phyloP scores from a whole-genome alignment of 2,797 vertebrate genomes.

The Acanthurus lineatus region DNA sequence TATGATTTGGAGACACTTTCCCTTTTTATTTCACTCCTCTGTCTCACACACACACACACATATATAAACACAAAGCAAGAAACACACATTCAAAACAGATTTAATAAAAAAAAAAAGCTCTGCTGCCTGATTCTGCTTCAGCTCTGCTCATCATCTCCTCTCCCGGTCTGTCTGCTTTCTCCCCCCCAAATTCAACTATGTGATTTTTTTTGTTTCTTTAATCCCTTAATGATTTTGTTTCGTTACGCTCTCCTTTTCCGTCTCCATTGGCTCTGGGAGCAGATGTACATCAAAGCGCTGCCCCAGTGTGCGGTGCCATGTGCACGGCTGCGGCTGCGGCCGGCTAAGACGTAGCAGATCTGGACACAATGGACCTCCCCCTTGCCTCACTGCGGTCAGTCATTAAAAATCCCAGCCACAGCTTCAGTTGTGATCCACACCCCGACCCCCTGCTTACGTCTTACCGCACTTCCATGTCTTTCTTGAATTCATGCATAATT shows the following conservation, averaged over 20 bases:
- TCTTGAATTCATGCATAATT: constrained; percentile 60
- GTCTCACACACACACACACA: neutral
- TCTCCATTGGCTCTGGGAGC: constrained; percentile 57
- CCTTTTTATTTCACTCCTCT: constrained; percentile 7
- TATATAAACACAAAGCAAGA: neutral
- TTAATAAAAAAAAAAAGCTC: neutral
- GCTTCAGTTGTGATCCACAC: constrained; percentile 62
- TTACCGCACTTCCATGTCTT: constrained; percentile 35
- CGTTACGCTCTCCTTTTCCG: constrained; percentile 30
- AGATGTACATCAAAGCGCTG: constrained; percentile 68
- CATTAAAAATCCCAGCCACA: constrained; percentile 72
- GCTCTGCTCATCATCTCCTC: neutral
- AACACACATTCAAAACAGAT: constrained; percentile 1
- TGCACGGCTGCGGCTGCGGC: constrained; percentile 45
- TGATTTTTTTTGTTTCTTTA: constrained; percentile 19
- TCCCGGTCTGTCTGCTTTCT: neutral
- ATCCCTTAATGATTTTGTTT: constrained; percentile 45
- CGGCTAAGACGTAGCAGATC: constrained; percentile 47
- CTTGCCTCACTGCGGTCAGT: constrained; percentile 61
- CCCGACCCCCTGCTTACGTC: constrained; percentile 47
- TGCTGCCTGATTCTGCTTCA: neutral
- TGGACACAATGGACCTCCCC: constrained; percentile 75
- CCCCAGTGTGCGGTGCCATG: constrained; percentile 46
- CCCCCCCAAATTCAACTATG: neutral
- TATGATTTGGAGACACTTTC: constrained; percentile 27